These are phyloP conservation scores for Scytalopus superciliaris DNA, from an alignment of 2,113 vertebrate genomes.

Conservation along the genomic window DNA sequence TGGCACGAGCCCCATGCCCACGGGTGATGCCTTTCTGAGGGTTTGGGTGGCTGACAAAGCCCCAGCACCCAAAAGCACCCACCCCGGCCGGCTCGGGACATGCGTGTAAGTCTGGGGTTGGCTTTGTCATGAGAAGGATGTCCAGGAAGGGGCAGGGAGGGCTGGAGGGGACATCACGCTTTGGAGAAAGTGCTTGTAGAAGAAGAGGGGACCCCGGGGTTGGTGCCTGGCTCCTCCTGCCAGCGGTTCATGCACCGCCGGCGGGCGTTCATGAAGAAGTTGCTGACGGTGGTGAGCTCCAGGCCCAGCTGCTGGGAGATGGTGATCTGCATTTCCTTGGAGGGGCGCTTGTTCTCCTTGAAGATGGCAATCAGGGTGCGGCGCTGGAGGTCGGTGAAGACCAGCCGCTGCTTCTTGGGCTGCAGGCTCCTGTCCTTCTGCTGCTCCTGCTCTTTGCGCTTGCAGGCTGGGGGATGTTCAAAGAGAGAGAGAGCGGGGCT, in stretches of 20 bases:
- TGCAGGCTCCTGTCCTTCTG: conserved; percentile 93
- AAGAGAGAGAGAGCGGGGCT: conserved; percentile 38
- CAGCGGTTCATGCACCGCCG: conserved; percentile 96
- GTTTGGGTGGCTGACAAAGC: neutral
- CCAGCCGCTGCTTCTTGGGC: conserved; percentile 96
- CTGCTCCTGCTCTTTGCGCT: conserved; percentile 97
- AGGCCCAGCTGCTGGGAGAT: conserved; percentile 97
- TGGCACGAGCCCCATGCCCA: neutral
- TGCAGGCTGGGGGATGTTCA: conserved; percentile 82
- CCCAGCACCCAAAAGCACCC: conserved; percentile 21
- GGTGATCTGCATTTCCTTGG: conserved; percentile 98
- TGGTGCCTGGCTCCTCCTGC: conserved; percentile 88
- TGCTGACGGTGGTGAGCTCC: conserved; percentile 98
- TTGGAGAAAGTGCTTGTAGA: conserved; percentile 94
- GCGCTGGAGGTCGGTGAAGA: conserved; percentile 98
- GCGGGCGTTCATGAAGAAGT: conserved; percentile 99
- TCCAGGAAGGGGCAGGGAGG: neutral
- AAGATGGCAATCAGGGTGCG: conserved; percentile 98
- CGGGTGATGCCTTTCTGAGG: neutral
- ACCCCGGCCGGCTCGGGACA: neutral
- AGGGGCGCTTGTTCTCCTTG: conserved; percentile 98
- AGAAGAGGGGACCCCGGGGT: conserved; percentile 84
- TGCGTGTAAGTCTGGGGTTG: neutral
- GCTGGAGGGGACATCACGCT: conserved; percentile 79
- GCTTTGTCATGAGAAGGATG: conserved; percentile 30